Conservation (phyloP, 2,888 invertebrate species). For the Phyllotreta cruciferae region DNA sequence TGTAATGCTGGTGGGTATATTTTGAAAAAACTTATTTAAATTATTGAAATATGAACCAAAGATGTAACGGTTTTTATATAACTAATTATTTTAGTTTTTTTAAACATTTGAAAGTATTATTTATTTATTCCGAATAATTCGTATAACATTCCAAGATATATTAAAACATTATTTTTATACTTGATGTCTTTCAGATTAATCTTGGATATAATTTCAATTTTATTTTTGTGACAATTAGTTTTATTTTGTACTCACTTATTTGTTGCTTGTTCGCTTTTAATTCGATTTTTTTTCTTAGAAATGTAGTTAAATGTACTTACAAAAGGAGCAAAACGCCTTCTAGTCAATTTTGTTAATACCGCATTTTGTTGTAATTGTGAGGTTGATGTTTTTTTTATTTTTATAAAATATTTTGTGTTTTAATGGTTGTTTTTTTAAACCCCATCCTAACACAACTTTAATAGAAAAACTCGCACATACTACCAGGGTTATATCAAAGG, state of each 20-base stretch:
- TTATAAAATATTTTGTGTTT: conserved; percentile 8
- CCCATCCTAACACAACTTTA: neutral
- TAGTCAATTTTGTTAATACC: conserved; percentile 15
- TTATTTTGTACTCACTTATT: neutral
- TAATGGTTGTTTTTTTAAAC: neutral
- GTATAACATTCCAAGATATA: too few species aligned
- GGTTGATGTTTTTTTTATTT: conserved; percentile 12
- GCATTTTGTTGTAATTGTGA: conserved; percentile 3
- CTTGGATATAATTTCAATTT: neutral
- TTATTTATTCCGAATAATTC: too few species aligned
- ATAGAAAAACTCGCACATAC: neutral
- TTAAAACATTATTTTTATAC: neutral
- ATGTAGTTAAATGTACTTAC: neutral
- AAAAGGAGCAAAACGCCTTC: conserved; percentile 11
- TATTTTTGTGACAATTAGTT: conserved; percentile 18
- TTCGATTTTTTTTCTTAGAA: neutral
- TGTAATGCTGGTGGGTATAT: too few species aligned
- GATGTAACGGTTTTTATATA: too few species aligned
- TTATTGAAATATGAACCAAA: too few species aligned
- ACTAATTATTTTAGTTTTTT: too few species aligned
- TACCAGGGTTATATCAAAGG: too few species aligned
- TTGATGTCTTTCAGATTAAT: conserved; percentile 1
- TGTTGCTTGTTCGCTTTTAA: too few species aligned
- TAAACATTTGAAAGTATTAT: too few species aligned
- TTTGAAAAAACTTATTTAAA: too few species aligned